phyloP scores from a whole-genome alignment of 2,888 invertebrate genomes.

The Epistrophe grossulariae region DNA sequence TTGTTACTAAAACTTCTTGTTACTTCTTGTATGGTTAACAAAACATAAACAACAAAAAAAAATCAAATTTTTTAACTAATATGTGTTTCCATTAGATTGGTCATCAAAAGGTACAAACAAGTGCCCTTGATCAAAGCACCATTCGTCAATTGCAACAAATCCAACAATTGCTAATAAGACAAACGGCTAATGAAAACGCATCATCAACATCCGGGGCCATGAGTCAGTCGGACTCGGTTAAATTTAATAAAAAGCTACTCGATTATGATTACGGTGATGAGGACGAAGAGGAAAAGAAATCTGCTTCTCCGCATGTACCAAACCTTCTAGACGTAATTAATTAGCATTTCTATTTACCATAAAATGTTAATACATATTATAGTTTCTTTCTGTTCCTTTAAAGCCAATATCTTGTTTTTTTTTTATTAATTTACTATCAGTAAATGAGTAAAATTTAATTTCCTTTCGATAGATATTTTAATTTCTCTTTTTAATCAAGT shows the following conservation, averaged over 20 bases:
- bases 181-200: conserved; percentile 77
- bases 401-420: conserved; percentile 28
- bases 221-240: conserved; percentile 84
- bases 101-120: conserved; percentile 81
- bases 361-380: conserved; percentile 37
- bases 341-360: conserved; percentile 44
- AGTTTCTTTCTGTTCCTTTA: conserved; percentile 40
- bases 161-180: conserved; percentile 86
- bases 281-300: conserved; percentile 88
- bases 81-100: conserved; percentile 77
- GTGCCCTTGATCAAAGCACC: conserved; percentile 78
- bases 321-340: conserved; percentile 77
- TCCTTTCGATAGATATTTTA: not conserved
- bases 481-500: conserved; percentile 1
- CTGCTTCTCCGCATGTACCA: conserved; percentile 78
- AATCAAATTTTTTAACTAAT: conserved; percentile 49
- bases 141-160: conserved; percentile 86
- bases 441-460: not conserved
- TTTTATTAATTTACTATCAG: conserved; percentile 4
- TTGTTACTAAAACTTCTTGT: conserved; percentile 2
- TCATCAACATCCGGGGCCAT: conserved; percentile 60
- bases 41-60: conserved; percentile 18
- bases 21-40: conserved; percentile 26
- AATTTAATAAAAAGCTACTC: conserved; percentile 93
- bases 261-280: conserved; percentile 97